Evolutionary conservation across 2,888 invertebrate species (phyloP).

Genomic region (Podabrus alpinus): DNA sequence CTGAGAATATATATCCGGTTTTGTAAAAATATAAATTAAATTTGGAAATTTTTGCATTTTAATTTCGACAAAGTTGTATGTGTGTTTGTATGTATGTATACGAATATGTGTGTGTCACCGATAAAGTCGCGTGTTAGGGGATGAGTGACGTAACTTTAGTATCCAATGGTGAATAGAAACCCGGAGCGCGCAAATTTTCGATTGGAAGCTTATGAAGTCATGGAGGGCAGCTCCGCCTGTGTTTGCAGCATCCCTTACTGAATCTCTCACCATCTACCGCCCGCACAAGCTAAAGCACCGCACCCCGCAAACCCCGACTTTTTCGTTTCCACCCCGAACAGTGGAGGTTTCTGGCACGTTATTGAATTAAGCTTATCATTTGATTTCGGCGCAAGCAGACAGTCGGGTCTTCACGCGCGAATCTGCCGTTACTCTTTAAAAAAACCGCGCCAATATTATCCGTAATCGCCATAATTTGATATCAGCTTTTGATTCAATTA

Average conservation of each 20-base stretch:
- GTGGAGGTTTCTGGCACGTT: slow-evolving; percentile 58
- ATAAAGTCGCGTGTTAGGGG: slow-evolving; percentile 40
- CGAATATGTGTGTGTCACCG: slow-evolving; percentile 37
- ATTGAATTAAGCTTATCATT: slow-evolving; percentile 83
- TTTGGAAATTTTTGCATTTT: slow-evolving; percentile 51
- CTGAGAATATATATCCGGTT: slow-evolving; percentile 33
- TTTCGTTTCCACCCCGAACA: slow-evolving; percentile 54
- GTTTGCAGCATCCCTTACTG: slow-evolving; percentile 44
- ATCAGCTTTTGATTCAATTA: slow-evolving; percentile 55
- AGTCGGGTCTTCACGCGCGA: slow-evolving; percentile 55
- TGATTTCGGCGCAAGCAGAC: slow-evolving; percentile 61
- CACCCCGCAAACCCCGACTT: slow-evolving; percentile 29
- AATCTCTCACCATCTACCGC: slow-evolving; percentile 42
- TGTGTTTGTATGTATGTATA: slow-evolving; percentile 38
- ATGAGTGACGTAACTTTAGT: slow-evolving; percentile 47
- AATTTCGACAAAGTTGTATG: slow-evolving; percentile 47
- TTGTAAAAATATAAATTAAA: slow-evolving; percentile 49
- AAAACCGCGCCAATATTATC: slow-evolving; percentile 54
- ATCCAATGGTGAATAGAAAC: slow-evolving; percentile 36
- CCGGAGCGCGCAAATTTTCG: slow-evolving; percentile 39
- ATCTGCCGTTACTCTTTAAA: slow-evolving; percentile 48
- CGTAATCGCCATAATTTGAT: slow-evolving; percentile 58
- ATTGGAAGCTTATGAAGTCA: slow-evolving; percentile 41
- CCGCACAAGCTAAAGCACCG: slow-evolving; percentile 32
- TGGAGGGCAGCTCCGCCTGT: slow-evolving; percentile 45